A percentile compares a stretch with the other conserved stretches of the same genome.
These are phyloP conservation scores for Agrotis segetum DNA, from an alignment of 2,888 invertebrate species.

Conservation along the genomic window DNA sequence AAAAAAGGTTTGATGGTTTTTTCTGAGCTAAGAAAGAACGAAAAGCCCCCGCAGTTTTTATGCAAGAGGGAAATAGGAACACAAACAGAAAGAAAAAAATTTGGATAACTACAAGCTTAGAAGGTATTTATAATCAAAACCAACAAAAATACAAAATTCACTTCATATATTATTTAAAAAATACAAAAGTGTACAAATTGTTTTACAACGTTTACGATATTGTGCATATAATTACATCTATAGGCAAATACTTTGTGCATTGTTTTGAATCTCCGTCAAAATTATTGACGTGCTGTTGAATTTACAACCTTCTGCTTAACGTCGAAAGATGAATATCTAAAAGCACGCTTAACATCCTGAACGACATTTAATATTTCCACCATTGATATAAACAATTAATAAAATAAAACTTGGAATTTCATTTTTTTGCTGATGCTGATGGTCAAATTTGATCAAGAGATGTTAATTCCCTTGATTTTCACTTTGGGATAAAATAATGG, in stretches of 20 bases:
- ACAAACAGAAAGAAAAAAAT: too few relatives aligned
- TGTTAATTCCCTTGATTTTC: too few relatives aligned
- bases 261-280: slow-evolving; percentile 36
- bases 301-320: too few relatives aligned
- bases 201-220: slow-evolving; percentile 76
- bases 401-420: slow-evolving; percentile 7
- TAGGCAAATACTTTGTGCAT: slow-evolving; percentile 74
- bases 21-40: too few relatives aligned
- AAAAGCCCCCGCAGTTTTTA: too few relatives aligned
- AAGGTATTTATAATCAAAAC: slow-evolving; percentile 44
- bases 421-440: slow-evolving; percentile 17
- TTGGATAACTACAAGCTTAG: neutral
- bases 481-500: neutral
- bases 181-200: slow-evolving; percentile 86
- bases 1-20: too few relatives aligned
- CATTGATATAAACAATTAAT: too few relatives aligned
- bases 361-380: too few relatives aligned
- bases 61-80: too few relatives aligned
- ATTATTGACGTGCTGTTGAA: slow-evolving; percentile 4
- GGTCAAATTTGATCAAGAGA: neutral
- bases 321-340: too few relatives aligned
- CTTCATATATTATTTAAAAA: slow-evolving; percentile 82
- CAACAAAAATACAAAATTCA: slow-evolving; percentile 71
- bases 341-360: too few relatives aligned
- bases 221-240: slow-evolving; percentile 76